These are phyloP conservation scores for Gymnothorax javanicus DNA, from an alignment of 2,797 vertebrate species.

Conservation along the genomic window DNA sequence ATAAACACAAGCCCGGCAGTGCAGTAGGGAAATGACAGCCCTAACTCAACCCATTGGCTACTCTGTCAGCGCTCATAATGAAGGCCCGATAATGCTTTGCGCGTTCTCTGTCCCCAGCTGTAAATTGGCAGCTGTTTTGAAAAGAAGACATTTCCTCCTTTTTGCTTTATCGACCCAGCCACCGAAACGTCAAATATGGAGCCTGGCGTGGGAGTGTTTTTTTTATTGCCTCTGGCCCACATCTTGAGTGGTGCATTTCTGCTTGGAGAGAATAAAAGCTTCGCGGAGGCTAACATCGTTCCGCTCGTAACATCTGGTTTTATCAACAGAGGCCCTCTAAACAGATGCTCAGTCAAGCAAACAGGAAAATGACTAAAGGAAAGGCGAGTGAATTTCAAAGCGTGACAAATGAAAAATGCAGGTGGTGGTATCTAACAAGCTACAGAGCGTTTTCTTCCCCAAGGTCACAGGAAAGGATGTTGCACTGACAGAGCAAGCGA, in stretches of 20 bases:
- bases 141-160: conserved; percentile 44
- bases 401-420: conserved; percentile 21
- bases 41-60: conserved; percentile 37
- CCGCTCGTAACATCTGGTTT: background rate
- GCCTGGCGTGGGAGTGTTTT: conserved; percentile 29
- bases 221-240: background rate
- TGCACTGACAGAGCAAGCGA: background rate
- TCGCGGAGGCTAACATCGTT: background rate
- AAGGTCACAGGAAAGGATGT: conserved; percentile 26
- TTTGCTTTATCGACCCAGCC: conserved; percentile 41
- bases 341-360: background rate
- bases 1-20: conserved; percentile 42
- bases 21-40: conserved; percentile 29
- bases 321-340: background rate
- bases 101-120: conserved; percentile 27
- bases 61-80: conserved; percentile 49
- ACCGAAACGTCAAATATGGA: conserved; percentile 39
- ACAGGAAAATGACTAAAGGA: background rate
- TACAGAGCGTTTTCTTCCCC: conserved; percentile 4
- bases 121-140: conserved; percentile 46
- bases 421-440: background rate
- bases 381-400: background rate
- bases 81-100: conserved; percentile 47
- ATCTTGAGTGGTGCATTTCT: conserved; percentile 7
- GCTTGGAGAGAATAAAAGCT: background rate